A percentile compares a stretch with the other conserved stretches of the same genome.
Evolutionary conservation across 1,140 invertebrate genomes (phyloP).

Genomic region (Magallana angulata): DNA sequence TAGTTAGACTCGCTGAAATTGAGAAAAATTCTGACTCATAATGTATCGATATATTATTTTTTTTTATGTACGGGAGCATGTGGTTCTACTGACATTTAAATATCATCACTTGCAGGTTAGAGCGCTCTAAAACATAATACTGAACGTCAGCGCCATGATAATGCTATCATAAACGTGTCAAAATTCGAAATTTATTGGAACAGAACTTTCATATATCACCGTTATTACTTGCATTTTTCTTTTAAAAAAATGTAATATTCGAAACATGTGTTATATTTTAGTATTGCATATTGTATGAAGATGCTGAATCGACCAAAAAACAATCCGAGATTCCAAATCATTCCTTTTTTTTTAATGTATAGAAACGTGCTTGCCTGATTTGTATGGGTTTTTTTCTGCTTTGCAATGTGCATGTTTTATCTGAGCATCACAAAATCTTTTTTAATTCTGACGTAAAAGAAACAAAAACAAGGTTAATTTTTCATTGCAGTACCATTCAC

Average conservation of each 20-base stretch:
- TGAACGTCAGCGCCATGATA: too few species aligned
- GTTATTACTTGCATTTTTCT: background rate
- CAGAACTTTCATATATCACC: background rate
- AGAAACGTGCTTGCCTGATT: too few species aligned
- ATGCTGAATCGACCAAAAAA: background rate
- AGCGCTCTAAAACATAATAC: background rate
- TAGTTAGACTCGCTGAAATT: conserved; percentile 56
- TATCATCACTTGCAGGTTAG: background rate
- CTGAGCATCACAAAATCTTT: background rate
- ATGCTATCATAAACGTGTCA: background rate
- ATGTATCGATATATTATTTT: background rate
- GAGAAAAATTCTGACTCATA: background rate
- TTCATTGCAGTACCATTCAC: conserved; percentile 48
- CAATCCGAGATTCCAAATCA: background rate
- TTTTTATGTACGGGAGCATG: background rate
- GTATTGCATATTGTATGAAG: background rate
- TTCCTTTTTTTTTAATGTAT: background rate
- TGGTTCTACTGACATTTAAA: background rate
- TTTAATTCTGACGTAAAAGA: background rate
- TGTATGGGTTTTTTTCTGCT: too few species aligned
- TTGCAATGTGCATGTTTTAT: too few species aligned
- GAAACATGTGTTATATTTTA: background rate
- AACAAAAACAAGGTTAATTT: too few species aligned
- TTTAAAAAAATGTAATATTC: background rate
- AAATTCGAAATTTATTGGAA: background rate